phyloP scores from a whole-genome alignment of 2,888 invertebrate species.

The Fragum fragum region DNA sequence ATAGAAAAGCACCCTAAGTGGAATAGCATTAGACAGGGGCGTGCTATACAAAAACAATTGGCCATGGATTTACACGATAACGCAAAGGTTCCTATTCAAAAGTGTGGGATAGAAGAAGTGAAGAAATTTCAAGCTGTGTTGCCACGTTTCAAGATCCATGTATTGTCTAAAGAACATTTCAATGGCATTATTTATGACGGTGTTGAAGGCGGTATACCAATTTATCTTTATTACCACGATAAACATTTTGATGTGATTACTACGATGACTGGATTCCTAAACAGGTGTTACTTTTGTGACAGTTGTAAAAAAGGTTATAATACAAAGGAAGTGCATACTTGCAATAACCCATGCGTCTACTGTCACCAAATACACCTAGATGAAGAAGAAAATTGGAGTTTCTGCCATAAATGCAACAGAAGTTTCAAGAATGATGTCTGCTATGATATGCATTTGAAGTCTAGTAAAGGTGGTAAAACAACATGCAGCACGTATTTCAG shows the following conservation, averaged over 20 bases:
- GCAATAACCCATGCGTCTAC: slow-evolving; percentile 43
- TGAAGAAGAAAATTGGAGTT: slow-evolving; percentile 33
- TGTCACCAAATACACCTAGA: slow-evolving; percentile 31
- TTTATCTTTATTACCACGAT: slow-evolving; percentile 55
- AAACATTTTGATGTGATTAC: slow-evolving; percentile 63
- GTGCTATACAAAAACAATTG: slow-evolving; percentile 34
- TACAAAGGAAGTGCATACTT: slow-evolving; percentile 29
- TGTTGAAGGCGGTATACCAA: slow-evolving; percentile 38
- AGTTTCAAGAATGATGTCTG: slow-evolving; percentile 38
- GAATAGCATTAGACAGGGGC: slow-evolving; percentile 41
- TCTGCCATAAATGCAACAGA: slow-evolving; percentile 35
- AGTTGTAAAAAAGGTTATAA: slow-evolving; percentile 41
- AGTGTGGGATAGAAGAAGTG: slow-evolving; percentile 37
- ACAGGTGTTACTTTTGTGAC: slow-evolving; percentile 46
- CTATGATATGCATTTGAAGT: slow-evolving; percentile 28
- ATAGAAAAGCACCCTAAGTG: slow-evolving; percentile 44
- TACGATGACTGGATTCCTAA: slow-evolving; percentile 51
- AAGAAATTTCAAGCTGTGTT: slow-evolving; percentile 32
- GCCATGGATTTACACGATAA: slow-evolving; percentile 21
- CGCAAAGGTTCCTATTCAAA: slow-evolving; percentile 6
- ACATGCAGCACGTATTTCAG: slow-evolving; percentile 40
- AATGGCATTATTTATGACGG: slow-evolving; percentile 37
- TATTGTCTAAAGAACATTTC: slow-evolving; percentile 41
- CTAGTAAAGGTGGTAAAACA: slow-evolving; percentile 19
- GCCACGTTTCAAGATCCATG: slow-evolving; percentile 27